Conservation (phyloP, 2,888 invertebrate species). For the Diabrotica balteata region DNA sequence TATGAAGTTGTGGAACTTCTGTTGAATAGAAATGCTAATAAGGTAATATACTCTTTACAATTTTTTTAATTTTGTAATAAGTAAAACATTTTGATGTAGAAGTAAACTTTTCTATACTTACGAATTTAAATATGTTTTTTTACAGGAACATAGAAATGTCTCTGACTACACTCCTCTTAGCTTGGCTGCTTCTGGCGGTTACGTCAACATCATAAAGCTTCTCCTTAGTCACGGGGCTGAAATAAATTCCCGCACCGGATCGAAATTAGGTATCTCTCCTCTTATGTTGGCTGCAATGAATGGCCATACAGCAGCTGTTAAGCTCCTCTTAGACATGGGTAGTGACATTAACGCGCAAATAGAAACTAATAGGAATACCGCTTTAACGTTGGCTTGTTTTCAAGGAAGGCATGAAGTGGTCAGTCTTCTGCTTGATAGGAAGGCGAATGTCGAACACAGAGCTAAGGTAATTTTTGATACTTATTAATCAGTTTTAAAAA, state of each 20-base stretch:
- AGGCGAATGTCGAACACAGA: slow-evolving; percentile 98
- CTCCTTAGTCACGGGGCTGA: slow-evolving; percentile 94
- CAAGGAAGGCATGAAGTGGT: slow-evolving; percentile 99
- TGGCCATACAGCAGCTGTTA: slow-evolving; percentile 94
- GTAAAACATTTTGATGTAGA: too few species aligned
- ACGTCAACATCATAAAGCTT: slow-evolving; percentile 96
- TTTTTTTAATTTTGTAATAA: too few species aligned
- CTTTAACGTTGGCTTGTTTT: slow-evolving; percentile 97
- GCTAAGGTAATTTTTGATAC: slow-evolving; percentile 62
- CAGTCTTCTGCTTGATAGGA: slow-evolving; percentile 90
- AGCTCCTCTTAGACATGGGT: slow-evolving; percentile 93
- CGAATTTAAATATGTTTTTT: not conserved
- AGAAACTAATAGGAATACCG: slow-evolving; percentile 98
- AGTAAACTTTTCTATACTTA: too few species aligned
- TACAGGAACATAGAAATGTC: slow-evolving; percentile 93
- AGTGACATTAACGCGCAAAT: slow-evolving; percentile 99
- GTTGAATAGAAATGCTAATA: slow-evolving; percentile 89
- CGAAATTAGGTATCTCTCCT: slow-evolving; percentile 97
- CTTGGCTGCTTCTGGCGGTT: slow-evolving; percentile 97
- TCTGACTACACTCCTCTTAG: slow-evolving; percentile 99
- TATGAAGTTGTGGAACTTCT: slow-evolving; percentile 95
- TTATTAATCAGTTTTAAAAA: too few species aligned
- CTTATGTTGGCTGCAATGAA: slow-evolving; percentile 99
- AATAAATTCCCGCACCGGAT: slow-evolving; percentile 96
- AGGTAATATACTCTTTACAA: slow-evolving; percentile 65